Percentiles rank a stretch among this genome's conserved stretches.
Conservation (phyloP, 2,888 invertebrate species). For the Adelognathus sp. region DNA sequence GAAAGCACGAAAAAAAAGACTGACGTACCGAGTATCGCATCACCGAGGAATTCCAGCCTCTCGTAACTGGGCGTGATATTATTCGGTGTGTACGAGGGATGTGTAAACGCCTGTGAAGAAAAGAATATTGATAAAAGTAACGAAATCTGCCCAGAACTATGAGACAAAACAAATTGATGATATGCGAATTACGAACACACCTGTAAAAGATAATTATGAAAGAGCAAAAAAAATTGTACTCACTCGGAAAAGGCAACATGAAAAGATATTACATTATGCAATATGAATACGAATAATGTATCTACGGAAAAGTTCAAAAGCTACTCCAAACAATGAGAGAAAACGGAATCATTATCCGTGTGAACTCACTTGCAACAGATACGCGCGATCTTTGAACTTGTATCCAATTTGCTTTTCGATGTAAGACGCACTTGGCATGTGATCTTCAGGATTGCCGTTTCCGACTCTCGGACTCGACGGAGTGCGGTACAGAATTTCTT, state of each 20-base stretch:
- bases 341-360: not conserved
- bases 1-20: not conserved
- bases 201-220: no score
- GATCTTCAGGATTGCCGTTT: slow-evolving; percentile 71
- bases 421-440: slow-evolving; percentile 76
- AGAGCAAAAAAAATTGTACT: no score
- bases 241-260: no score
- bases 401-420: slow-evolving; percentile 88
- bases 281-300: no score
- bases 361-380: slow-evolving; percentile 87
- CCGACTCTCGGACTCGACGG: slow-evolving; percentile 59
- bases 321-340: no score
- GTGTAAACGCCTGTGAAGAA: slow-evolving; percentile 90
- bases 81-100: slow-evolving; percentile 93
- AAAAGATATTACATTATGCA: no score
- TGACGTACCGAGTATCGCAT: slow-evolving; percentile 88
- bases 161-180: no score
- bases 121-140: not conserved
- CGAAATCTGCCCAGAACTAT: no score
- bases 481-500: slow-evolving; percentile 72
- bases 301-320: no score
- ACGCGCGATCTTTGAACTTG: slow-evolving; percentile 90
- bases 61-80: slow-evolving; percentile 94
- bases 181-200: no score
- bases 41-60: slow-evolving; percentile 95